These are phyloP conservation scores for Neoascia interrupta DNA, from an alignment of 2,888 invertebrate species.

Conservation along the genomic window DNA sequence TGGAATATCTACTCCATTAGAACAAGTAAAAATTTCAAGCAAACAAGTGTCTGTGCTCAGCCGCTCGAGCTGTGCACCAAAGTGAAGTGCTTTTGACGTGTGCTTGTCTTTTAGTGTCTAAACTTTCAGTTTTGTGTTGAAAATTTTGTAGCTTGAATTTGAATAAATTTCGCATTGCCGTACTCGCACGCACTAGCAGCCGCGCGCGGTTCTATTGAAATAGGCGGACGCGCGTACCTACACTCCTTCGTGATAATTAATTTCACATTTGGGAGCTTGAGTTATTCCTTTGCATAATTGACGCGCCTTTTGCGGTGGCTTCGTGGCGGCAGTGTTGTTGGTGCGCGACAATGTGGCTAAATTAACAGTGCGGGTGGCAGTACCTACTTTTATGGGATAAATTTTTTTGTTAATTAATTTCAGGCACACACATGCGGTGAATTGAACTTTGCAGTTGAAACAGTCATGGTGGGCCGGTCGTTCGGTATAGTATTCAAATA, in stretches of 20 bases:
- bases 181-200: constrained; percentile 31
- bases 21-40: background rate
- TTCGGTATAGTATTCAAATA: too few species aligned
- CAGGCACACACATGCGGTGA: constrained; percentile 29
- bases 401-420: constrained; percentile 54
- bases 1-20: background rate
- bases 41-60: constrained; percentile 33
- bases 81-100: constrained; percentile 36
- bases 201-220: constrained; percentile 20
- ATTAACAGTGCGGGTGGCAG: constrained; percentile 26
- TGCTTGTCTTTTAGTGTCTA: constrained; percentile 4
- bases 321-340: background rate
- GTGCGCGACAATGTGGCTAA: constrained; percentile 2
- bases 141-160: constrained; percentile 12
- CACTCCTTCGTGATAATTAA: constrained; percentile 33
- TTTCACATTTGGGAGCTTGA: constrained; percentile 24
- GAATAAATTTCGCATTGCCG: constrained; percentile 11
- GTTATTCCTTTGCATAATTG: constrained; percentile 28
- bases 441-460: constrained; percentile 42
- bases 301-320: constrained; percentile 32
- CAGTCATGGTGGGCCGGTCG: background rate
- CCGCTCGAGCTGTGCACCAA: too few species aligned
- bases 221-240: constrained; percentile 2
- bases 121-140: constrained; percentile 16
- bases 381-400: constrained; percentile 9